Conservation (phyloP, 2,113 vertebrate genomes). For the Isichthys henryi region DNA sequence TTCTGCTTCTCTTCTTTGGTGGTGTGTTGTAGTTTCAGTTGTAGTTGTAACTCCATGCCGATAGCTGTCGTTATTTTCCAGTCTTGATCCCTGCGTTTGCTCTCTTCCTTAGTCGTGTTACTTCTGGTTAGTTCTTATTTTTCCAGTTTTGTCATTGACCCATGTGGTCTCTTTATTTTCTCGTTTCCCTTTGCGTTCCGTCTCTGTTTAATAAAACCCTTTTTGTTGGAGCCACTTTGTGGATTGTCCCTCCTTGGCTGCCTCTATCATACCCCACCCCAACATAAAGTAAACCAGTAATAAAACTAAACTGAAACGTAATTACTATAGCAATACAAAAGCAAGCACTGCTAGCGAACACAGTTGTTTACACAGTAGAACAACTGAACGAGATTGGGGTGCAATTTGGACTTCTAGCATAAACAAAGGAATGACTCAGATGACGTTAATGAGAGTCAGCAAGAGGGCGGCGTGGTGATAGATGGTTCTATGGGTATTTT, state of each 20-base stretch:
- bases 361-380: background rate
- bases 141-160: background rate
- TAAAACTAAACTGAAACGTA: background rate
- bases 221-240: background rate
- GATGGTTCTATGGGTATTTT: background rate
- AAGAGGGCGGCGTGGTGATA: background rate
- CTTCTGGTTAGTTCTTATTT: background rate
- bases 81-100: background rate
- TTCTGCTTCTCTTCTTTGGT: background rate
- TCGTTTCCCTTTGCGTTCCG: background rate
- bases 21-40: background rate
- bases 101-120: background rate
- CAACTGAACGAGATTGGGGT: background rate
- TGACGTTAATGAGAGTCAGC: background rate
- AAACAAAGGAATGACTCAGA: background rate
- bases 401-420: background rate
- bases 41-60: background rate
- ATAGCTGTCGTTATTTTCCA: background rate
- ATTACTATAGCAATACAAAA: background rate
- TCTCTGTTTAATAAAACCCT: background rate
- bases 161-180: background rate
- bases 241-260: background rate
- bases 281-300: background rate
- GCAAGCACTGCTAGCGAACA: background rate
- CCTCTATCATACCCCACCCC: background rate